Evolutionary conservation across 1,140 invertebrate genomes (phyloP), one percentile per base, ranked within the genome.

Genomic region (Magallana angulata): DNA sequence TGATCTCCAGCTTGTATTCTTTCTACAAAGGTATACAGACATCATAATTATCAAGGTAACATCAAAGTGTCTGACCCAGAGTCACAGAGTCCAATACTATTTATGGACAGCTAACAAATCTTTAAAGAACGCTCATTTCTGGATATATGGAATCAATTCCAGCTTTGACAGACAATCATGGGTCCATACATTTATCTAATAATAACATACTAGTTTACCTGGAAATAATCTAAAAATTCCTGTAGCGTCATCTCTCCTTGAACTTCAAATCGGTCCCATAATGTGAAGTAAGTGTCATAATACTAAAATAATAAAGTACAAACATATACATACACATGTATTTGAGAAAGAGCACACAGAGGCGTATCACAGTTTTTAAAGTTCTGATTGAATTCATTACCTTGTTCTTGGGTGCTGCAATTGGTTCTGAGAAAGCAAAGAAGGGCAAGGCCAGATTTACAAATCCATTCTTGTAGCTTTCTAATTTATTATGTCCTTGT

Each of bases 241-340:
- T 97, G 96, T 24, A 99, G 95, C 0, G 99, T 99, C 94, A 99
- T 96, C 93, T 99, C 98, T 11, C 98, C 98, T 84, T 97, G 95
- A 0, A 99, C 97, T 94, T 99, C 99, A 94, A 99, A 99, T 85
- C 99, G 96, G 94, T 99, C 99, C 99, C 99, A 99, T 11, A 99
- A 95, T 0, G 98, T 99, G 97, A 98, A 99, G 91, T 99, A 97
- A 81, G 96, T 97, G 48, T 98, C 98, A 93, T 99, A 98, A 94
- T 99, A 99, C 92, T 96, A 91, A 82, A 94, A 92, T 87, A 48
- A 91, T 80, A 84, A 59, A 83, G 87, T 8, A 87, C 2, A 5
- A 48, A 48, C 36, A 48, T 48, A 48, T 48, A 48, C 36, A 24
- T 24, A 24, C 18, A 24, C 18, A 48, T 48, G 36, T 48, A 48